Base-by-base conservation (phyloP, 1,140 invertebrate species). In the Trypoxylus dichotomus region DNA sequence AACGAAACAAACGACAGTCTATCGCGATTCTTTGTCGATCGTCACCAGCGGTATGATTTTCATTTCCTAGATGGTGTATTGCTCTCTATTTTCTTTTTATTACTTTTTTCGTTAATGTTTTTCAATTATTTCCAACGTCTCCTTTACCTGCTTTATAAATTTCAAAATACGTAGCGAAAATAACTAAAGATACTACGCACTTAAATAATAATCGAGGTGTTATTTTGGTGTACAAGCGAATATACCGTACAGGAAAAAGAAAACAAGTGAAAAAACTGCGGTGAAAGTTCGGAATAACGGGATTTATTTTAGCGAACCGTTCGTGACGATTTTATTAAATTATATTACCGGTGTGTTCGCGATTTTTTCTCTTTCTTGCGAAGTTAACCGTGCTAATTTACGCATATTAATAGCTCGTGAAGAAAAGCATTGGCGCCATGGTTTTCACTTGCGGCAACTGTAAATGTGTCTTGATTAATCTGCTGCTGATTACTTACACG, bases 301-400 rank as follows among this genome's bases (percentile, higher is more conserved):
- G 11, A 68, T 10, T 13, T 21, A 25, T 27, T 68, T 68, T 68
- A 29, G 60, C 60, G 60, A 68, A 24, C 6, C 0, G 60, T 68
- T 25, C 60, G 60, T 68, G 60, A 68, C n/a, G 3, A 27, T 68
- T 68, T 68, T 68, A 29, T 15, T 68, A 68, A 68, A 68, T 2
- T 25, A 24, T 68, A 7, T 25, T 68, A 68, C 0, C 21, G 8
- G 2, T 27, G 24, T 2, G 13, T 21, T 25, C 25, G 60, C 21
- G n/a, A 68, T 24, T 68, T 68, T 68, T 27, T 29, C 13, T 29
- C 11, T 68, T 68, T 54, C 47, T 54, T 32, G 32, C 32, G 32
- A 68, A 21, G 19, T 15, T 54, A 54, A 54, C 19, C 19, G 47
- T 54, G 47, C 15, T 54, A 54, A 54, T 54, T 54, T 54, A 19